phyloP scores from a whole-genome alignment of 2,888 invertebrate species.

The Scrobipalpa atriplicella region DNA sequence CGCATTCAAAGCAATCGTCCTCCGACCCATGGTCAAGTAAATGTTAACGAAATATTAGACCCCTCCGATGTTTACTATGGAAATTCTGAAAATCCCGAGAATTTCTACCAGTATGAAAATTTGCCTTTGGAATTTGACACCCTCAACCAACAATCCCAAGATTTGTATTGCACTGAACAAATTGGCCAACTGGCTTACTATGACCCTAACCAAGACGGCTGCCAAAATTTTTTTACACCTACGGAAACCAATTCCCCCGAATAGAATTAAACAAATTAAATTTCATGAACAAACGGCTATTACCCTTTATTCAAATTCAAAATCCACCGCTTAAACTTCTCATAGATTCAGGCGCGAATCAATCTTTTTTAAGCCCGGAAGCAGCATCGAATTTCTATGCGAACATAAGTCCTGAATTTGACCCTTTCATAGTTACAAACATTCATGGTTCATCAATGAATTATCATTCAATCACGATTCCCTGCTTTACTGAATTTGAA shows the following conservation, averaged over 20 bases:
- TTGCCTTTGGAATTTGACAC: too few species aligned
- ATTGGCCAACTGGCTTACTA: too few species aligned
- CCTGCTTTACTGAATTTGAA: slow-evolving; percentile 23
- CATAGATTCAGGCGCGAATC: slow-evolving; percentile 36
- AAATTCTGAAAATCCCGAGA: too few species aligned
- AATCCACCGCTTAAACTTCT: slow-evolving; percentile 34
- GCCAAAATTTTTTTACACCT: neutral
- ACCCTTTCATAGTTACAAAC: slow-evolving; percentile 35
- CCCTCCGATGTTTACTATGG: too few species aligned
- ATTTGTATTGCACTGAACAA: too few species aligned
- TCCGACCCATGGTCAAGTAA: too few species aligned
- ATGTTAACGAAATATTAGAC: too few species aligned
- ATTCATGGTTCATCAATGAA: slow-evolving; percentile 29
- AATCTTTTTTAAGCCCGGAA: slow-evolving; percentile 34
- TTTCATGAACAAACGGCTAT: slow-evolving; percentile 31
- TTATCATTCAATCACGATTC: slow-evolving; percentile 29
- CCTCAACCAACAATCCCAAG: too few species aligned
- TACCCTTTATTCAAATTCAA: slow-evolving; percentile 31
- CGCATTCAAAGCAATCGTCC: too few species aligned
- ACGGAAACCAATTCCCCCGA: neutral
- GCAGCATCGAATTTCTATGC: slow-evolving; percentile 29
- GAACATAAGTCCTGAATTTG: slow-evolving; percentile 30
- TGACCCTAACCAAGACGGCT: neutral
- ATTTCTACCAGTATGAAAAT: too few species aligned
- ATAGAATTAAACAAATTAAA: slow-evolving; percentile 35